Percentiles rank a stretch among this genome's conserved stretches.
These are phyloP conservation scores for Phenganax subtilis DNA, from an alignment of 92 coral and sea anemone species.

Conservation along the genomic window DNA sequence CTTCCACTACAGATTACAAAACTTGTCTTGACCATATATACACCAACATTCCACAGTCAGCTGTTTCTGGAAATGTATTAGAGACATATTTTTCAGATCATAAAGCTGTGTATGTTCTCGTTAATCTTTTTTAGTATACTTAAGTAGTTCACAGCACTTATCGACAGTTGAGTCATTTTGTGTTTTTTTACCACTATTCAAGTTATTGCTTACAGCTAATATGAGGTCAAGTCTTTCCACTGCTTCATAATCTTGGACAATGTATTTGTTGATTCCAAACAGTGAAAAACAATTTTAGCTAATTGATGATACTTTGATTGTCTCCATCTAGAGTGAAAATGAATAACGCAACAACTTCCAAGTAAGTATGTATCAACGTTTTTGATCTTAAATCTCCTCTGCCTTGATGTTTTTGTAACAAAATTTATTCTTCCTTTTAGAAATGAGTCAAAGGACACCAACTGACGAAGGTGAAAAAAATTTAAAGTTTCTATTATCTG, in stretches of 20 bases:
- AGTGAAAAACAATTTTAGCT: not conserved
- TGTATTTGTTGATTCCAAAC: constrained; percentile 8
- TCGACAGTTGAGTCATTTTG: not conserved
- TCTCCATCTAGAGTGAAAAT: not conserved
- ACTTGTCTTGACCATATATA: constrained; percentile 10
- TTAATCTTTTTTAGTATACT: not conserved
- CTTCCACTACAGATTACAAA: not conserved
- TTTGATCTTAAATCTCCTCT: not conserved
- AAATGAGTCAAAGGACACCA: not conserved
- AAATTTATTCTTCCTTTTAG: not conserved
- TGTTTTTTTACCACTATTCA: not conserved
- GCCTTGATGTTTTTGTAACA: not conserved
- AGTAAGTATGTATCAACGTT: not conserved
- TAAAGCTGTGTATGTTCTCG: not conserved
- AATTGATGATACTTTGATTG: not conserved
- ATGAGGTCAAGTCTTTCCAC: not conserved
- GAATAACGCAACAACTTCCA: not conserved
- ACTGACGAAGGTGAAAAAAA: not conserved
- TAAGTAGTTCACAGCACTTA: not conserved
- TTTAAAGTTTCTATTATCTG: not conserved
- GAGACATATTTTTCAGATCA: constrained; percentile 3
- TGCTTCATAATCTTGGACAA: not conserved
- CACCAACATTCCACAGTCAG: not conserved
- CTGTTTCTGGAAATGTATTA: not conserved
- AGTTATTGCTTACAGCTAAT: not conserved